phyloP scores from a whole-genome alignment of 2,888 invertebrate species.

The Rhodophaea formosa region DNA sequence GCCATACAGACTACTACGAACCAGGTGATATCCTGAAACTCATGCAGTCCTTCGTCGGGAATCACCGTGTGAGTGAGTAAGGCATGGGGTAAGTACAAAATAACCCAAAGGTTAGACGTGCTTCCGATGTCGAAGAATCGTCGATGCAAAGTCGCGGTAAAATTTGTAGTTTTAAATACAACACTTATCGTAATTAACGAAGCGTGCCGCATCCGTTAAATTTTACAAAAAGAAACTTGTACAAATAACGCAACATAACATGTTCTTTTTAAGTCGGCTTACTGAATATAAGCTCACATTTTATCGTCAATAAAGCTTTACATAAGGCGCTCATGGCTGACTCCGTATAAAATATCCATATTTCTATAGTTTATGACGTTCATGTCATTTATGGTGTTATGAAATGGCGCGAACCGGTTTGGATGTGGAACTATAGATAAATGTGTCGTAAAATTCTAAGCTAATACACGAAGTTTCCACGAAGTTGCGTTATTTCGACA shows the following conservation, averaged over 20 bases:
- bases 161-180: too few species aligned
- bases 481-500: not conserved
- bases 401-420: not conserved
- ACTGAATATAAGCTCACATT: not conserved
- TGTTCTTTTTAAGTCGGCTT: not conserved
- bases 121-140: too few species aligned
- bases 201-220: too few species aligned
- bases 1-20: too few species aligned
- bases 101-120: too few species aligned
- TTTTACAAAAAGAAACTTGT: too few species aligned
- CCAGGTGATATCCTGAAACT: too few species aligned
- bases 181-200: too few species aligned
- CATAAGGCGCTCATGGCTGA: constrained; percentile 11
- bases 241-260: not conserved
- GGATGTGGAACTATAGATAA: not conserved
- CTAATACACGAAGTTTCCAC: not conserved
- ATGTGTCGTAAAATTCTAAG: not conserved
- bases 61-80: too few species aligned
- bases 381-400: constrained; percentile 6
- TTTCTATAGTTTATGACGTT: constrained; percentile 24
- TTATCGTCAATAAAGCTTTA: constrained; percentile 2
- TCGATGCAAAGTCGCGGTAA: too few species aligned
- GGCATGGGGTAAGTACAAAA: too few species aligned
- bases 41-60: too few species aligned
- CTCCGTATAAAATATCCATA: constrained; percentile 25